Conservation (phyloP, 2,888 invertebrate species). For the Euzophera pinguis region DNA sequence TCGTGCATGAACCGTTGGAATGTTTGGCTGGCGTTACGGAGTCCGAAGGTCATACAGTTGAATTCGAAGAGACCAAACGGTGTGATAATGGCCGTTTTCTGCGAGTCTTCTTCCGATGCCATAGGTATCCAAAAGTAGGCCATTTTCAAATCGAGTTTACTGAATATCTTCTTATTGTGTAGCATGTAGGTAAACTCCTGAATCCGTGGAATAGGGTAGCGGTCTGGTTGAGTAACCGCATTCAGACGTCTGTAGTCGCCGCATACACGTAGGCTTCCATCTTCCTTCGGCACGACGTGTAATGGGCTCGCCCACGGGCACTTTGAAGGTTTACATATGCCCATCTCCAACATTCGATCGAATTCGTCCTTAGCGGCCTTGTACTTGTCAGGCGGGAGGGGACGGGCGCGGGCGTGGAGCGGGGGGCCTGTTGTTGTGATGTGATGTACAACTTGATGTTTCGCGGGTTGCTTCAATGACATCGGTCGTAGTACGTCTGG, state of each 20-base stretch:
- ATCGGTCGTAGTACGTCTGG: too few species aligned
- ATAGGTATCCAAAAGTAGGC: slow-evolving; percentile 28
- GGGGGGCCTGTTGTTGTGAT: background rate
- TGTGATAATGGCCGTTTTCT: too few species aligned
- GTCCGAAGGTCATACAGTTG: slow-evolving; percentile 28
- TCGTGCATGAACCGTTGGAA: slow-evolving; percentile 27
- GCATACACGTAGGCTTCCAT: slow-evolving; percentile 20
- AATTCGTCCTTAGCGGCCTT: too few species aligned
- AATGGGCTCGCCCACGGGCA: slow-evolving; percentile 27
- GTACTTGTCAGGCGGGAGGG: too few species aligned
- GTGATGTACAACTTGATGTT: background rate
- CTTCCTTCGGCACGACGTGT: slow-evolving; percentile 28
- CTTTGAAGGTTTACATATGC: slow-evolving; percentile 21
- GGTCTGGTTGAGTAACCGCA: too few species aligned
- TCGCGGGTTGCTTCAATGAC: background rate
- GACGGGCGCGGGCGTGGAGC: too few species aligned
- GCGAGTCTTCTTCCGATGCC: too few species aligned
- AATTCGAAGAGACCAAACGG: slow-evolving; percentile 23
- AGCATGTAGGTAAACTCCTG: too few species aligned
- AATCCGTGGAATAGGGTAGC: too few species aligned
- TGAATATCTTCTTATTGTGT: too few species aligned
- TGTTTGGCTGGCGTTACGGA: slow-evolving; percentile 35
- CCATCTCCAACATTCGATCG: slow-evolving; percentile 17
- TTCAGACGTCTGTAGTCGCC: slow-evolving; percentile 4
- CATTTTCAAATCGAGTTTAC: slow-evolving; percentile 22